Percentiles rank a stretch among this genome's conserved stretches.
These are phyloP conservation scores for Tachuris rubrigastra DNA, from an alignment of 2,113 vertebrate genomes.

Conservation along the genomic window DNA sequence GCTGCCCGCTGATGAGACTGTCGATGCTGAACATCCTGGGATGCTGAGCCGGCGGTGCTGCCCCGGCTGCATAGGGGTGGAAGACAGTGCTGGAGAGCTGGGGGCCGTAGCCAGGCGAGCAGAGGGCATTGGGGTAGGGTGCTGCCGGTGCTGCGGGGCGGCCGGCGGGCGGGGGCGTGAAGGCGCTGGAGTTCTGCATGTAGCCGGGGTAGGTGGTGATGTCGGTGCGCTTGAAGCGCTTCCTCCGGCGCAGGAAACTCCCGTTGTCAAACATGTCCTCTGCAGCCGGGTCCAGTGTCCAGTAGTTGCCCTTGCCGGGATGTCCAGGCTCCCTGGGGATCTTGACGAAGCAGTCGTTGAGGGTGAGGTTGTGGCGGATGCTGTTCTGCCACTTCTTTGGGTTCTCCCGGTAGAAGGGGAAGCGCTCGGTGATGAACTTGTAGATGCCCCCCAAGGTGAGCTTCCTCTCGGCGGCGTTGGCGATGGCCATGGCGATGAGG, in stretches of 20 bases:
- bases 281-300: conserved; percentile 91
- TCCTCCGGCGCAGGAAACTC: conserved; percentile 89
- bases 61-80: not conserved
- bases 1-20: conserved; percentile 88
- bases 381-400: conserved; percentile 99
- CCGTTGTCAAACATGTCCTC: conserved; percentile 98
- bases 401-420: conserved; percentile 96
- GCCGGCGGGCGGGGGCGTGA: conserved; percentile 77
- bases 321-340: conserved; percentile 92
- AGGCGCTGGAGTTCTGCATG: conserved; percentile 88
- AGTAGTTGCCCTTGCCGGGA: conserved; percentile 95
- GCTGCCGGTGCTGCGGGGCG: conserved; percentile 37
- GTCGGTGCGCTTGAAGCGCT: conserved; percentile 94
- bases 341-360: conserved; percentile 97
- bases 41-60: conserved; percentile 58
- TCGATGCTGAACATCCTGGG: conserved; percentile 93
- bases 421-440: conserved; percentile 96
- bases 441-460: conserved; percentile 96
- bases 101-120: not conserved
- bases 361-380: conserved; percentile 97
- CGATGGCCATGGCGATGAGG: conserved; percentile 96
- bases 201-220: conserved; percentile 88
- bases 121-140: conserved; percentile 30
- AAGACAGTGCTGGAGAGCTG: conserved; percentile 47
- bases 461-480: conserved; percentile 92